Percentiles rank a stretch among this genome's conserved stretches.
Evolutionary conservation across 2,113 vertebrate genomes (phyloP).

Genomic region (Gnathonemus echidnorhynchus): DNA sequence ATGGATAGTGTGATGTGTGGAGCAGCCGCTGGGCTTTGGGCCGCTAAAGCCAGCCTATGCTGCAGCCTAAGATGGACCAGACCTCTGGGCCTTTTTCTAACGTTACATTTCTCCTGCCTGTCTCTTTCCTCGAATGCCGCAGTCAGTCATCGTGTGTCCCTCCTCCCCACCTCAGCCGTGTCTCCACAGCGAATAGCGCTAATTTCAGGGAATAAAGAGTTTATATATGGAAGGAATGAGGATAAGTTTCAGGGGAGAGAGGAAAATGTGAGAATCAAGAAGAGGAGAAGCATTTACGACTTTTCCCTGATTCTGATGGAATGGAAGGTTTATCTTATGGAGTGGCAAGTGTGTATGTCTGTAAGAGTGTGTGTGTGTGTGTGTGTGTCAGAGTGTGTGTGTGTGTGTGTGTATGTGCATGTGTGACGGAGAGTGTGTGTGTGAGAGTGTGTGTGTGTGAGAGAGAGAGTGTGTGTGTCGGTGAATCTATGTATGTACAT

Average conservation of each 20-base stretch:
- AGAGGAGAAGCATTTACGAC: not conserved
- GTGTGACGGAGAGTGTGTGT: not conserved
- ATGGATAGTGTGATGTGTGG: not conserved
- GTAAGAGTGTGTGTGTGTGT: not conserved
- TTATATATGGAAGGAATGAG: not conserved
- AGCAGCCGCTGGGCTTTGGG: not conserved
- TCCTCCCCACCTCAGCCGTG: not conserved
- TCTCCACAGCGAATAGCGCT: not conserved
- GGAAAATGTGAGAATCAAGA: not conserved
- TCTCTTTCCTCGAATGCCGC: not conserved
- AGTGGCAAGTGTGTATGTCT: not conserved
- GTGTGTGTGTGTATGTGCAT: not conserved
- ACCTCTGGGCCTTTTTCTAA: not conserved
- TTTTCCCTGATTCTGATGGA: not conserved
- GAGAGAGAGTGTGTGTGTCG: not conserved
- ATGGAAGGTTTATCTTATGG: not conserved
- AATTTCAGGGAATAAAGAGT: not conserved
- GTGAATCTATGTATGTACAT: not conserved
- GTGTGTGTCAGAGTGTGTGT: not conserved
- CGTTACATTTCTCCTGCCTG: not conserved
- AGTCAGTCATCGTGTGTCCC: not conserved
- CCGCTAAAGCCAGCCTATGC: not conserved
- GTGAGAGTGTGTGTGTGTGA: not conserved
- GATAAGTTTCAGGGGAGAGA: not conserved
- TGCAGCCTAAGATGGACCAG: not conserved